Evolutionary conservation across 2,113 vertebrate species (phyloP).

Genomic region (Notothenia coriiceps): DNA sequence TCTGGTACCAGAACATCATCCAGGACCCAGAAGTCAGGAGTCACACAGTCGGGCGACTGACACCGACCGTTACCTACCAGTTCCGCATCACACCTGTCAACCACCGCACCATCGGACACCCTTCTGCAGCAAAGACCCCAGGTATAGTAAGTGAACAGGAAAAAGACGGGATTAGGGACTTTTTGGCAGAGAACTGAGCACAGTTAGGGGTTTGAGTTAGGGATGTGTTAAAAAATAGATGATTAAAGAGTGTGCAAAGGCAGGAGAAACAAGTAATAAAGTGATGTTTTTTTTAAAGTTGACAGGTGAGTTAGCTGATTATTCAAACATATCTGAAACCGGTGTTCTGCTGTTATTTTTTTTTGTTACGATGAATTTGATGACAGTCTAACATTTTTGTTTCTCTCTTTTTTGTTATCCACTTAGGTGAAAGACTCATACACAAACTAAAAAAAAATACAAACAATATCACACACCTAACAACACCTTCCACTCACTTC

Average conservation of each 20-base stretch:
- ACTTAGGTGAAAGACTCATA: constrained; percentile 82
- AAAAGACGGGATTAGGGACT: neutral
- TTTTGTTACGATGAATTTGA: constrained; percentile 6
- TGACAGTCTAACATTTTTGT: constrained; percentile 68
- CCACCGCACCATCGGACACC: constrained; percentile 88
- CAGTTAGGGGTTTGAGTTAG: constrained; percentile 1
- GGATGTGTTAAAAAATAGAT: neutral
- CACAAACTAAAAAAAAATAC: constrained; percentile 34
- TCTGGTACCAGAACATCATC: constrained; percentile 85
- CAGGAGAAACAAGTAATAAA: neutral
- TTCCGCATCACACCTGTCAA: constrained; percentile 90
- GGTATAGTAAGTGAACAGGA: constrained; percentile 78
- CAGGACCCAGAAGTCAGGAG: constrained; percentile 84
- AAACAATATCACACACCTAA: constrained; percentile 43
- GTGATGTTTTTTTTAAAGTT: neutral
- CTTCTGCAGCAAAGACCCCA: constrained; percentile 91
- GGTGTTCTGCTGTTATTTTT: constrained; percentile 1
- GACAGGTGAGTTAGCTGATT: constrained; percentile 8
- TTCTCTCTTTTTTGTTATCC: constrained; percentile 74
- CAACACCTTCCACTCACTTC: constrained; percentile 10
- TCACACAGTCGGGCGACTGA: constrained; percentile 84
- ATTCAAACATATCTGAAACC: neutral
- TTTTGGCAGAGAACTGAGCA: neutral
- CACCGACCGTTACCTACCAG: constrained; percentile 85
- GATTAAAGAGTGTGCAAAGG: neutral